phyloP scores from a whole-genome alignment of 1,140 invertebrate genomes.

The Holcopasites calliopsidis region DNA sequence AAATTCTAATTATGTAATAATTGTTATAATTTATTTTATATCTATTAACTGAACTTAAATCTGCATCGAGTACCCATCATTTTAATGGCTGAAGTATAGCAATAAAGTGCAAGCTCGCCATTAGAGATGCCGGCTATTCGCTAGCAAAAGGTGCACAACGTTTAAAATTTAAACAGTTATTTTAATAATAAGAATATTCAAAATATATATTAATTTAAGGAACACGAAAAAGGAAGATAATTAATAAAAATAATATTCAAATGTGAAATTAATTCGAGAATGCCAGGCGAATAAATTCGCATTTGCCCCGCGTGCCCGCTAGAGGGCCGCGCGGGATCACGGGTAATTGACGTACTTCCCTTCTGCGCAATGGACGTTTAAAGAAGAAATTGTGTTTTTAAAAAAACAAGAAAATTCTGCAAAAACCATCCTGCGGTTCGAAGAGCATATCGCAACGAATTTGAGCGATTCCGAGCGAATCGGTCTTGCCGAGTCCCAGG shows the following conservation, averaged over 20 bases:
- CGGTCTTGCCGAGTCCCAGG: too few relatives aligned
- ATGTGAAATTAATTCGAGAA: background rate
- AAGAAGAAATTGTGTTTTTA: background rate
- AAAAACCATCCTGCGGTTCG: background rate
- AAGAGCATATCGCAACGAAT: background rate
- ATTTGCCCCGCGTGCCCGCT: slow-evolving; percentile 41
- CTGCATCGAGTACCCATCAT: too few relatives aligned
- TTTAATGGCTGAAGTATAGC: too few relatives aligned
- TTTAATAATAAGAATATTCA: too few relatives aligned
- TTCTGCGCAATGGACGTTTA: slow-evolving; percentile 51
- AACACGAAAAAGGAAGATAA: background rate
- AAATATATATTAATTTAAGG: too few relatives aligned
- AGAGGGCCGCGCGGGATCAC: background rate
- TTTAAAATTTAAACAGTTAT: too few relatives aligned
- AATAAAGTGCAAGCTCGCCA: too few relatives aligned
- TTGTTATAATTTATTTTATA: too few relatives aligned
- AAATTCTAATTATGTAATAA: too few relatives aligned
- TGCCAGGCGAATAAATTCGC: slow-evolving; percentile 9
- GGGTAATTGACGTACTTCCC: slow-evolving; percentile 60
- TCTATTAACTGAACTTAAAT: too few relatives aligned
- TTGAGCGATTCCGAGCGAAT: background rate
- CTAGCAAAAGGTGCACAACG: too few relatives aligned
- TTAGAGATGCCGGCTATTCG: too few relatives aligned
- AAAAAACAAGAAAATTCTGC: slow-evolving; percentile 4
- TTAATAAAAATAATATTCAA: background rate